These are phyloP conservation scores for Drosophila mayaguana DNA, from an alignment of 2,888 invertebrate species.

Conservation along the genomic window DNA sequence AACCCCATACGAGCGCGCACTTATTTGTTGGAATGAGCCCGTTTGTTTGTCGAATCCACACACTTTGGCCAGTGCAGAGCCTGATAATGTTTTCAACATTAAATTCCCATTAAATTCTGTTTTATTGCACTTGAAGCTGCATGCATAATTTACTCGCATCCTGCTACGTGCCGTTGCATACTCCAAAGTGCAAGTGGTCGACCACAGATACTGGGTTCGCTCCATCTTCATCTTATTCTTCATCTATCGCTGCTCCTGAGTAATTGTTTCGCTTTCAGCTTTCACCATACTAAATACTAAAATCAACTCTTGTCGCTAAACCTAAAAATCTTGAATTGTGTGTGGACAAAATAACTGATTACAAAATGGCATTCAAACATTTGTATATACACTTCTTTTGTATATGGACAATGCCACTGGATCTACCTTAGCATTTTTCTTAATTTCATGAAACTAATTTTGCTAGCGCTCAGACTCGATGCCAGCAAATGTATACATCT, in stretches of 20 bases:
- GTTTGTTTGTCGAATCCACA: conserved; percentile 53
- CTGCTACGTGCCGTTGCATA: conserved; percentile 56
- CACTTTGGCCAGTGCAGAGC: conserved; percentile 45
- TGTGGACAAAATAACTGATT: too few relatives aligned
- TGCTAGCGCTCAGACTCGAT: too few relatives aligned
- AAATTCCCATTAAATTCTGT: conserved; percentile 75
- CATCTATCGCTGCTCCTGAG: conserved; percentile 12
- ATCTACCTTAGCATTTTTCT: too few relatives aligned
- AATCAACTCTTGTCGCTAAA: conserved; percentile 8
- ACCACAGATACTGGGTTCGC: conserved; percentile 30
- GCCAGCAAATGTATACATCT: too few relatives aligned
- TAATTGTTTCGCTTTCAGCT: conserved; percentile 24
- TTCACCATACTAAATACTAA: conserved; percentile 12
- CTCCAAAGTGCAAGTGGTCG: conserved; percentile 52
- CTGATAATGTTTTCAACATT: conserved; percentile 75
- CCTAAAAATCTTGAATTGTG: not conserved
- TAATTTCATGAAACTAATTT: too few relatives aligned
- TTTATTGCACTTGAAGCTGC: conserved; percentile 72
- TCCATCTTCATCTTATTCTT: conserved; percentile 1
- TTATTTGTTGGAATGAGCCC: conserved; percentile 40
- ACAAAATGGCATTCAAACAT: too few relatives aligned
- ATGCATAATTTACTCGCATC: conserved; percentile 70
- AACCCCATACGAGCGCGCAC: conserved; percentile 10
- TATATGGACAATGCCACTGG: too few relatives aligned
- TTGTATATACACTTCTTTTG: too few relatives aligned